Evolutionary conservation across 2,113 vertebrate genomes (phyloP), one percentile per base, ranked within the genome.

Genomic region (Strix aluco): DNA sequence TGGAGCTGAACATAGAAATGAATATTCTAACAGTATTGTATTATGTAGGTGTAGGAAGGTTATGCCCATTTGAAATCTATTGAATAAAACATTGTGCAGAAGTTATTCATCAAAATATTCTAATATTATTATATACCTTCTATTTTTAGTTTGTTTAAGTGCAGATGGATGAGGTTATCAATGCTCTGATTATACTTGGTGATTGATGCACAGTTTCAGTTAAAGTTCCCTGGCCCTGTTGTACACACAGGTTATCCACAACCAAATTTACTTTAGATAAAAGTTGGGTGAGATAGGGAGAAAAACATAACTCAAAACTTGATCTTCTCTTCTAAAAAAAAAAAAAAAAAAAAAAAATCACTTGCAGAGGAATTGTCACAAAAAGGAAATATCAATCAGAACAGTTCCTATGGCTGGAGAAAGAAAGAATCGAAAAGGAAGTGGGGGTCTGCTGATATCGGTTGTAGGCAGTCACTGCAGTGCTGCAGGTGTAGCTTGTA

Each of bases 71-170:
- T 93, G 54, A 95, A 93, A 92, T n/a, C 47, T 93, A 34, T 12
- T 90, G 67, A 86, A 90, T 94, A 95, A 96, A 90, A 90, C 63
- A 87, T 81, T 47, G 17, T 66, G 47, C 18, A 88, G 72, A 78
- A 93, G 42, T 86, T 88, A 81, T 42, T 93, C 10, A 93, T 62
- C 49, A 96, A 83, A 93, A 92, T 92, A 92, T 92, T 95, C 17
- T 72, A 73, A 87, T 70, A 86, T 21, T 54, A 54, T 77, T 88
- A 80, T 30, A 77, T 8, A 14, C 4, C 5, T 59, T 73, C 55
- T 88, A 86, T 90, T 94, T 93, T 93, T 92, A 78, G 46, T 36
- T 93, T 82, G 38, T 62, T 85, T 78, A 84, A 77, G 34, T 81
- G 29, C 42, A 84, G 46, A 59, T 67, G 26, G 34, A 86, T 93